Percentiles rank a stretch among this genome's conserved stretches.
phyloP scores from a whole-genome alignment of 2,797 vertebrate species.

The Helostoma temminkii region DNA sequence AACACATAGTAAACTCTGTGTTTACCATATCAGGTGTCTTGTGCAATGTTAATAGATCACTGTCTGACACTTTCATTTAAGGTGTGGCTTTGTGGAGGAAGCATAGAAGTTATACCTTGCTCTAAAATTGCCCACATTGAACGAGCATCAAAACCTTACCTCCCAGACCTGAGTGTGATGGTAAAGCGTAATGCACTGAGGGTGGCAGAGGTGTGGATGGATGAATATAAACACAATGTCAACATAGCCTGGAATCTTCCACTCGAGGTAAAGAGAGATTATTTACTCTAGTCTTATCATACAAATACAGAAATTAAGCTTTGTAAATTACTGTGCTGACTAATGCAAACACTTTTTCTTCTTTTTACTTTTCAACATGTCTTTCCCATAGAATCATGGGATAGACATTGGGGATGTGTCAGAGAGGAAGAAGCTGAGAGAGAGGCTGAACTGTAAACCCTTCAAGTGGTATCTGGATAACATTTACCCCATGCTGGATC shows the following conservation, averaged over 20 bases:
- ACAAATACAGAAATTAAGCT: not conserved
- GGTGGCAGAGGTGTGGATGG: slow-evolving; percentile 95
- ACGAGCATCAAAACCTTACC: slow-evolving; percentile 90
- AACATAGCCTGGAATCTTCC: slow-evolving; percentile 94
- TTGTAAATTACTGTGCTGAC: not conserved
- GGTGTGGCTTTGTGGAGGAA: slow-evolving; percentile 96
- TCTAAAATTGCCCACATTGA: slow-evolving; percentile 94
- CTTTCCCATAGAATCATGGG: slow-evolving; percentile 77
- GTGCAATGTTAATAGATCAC: not conserved
- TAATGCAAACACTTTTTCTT: not conserved
- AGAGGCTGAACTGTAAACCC: slow-evolving; percentile 84
- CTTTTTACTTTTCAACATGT: not conserved
- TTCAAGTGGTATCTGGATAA: slow-evolving; percentile 88
- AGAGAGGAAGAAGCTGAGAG: slow-evolving; percentile 81
- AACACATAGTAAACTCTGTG: too few relatives aligned
- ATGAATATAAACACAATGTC: slow-evolving; percentile 92
- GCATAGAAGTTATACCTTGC: slow-evolving; percentile 94
- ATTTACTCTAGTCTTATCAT: not conserved
- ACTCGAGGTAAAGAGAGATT: slow-evolving; percentile 78
- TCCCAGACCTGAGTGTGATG: slow-evolving; percentile 84
- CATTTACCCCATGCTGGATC: slow-evolving; percentile 78
- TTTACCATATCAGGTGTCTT: too few relatives aligned
- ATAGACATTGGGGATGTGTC: slow-evolving; percentile 86
- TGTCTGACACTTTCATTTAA: slow-evolving; percentile 49
- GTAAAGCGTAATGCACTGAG: slow-evolving; percentile 91